Evolutionary conservation across 2,888 invertebrate species (phyloP), one percentile per base, ranked within the genome.

Genomic region (Drosophila flavopinicola): DNA sequence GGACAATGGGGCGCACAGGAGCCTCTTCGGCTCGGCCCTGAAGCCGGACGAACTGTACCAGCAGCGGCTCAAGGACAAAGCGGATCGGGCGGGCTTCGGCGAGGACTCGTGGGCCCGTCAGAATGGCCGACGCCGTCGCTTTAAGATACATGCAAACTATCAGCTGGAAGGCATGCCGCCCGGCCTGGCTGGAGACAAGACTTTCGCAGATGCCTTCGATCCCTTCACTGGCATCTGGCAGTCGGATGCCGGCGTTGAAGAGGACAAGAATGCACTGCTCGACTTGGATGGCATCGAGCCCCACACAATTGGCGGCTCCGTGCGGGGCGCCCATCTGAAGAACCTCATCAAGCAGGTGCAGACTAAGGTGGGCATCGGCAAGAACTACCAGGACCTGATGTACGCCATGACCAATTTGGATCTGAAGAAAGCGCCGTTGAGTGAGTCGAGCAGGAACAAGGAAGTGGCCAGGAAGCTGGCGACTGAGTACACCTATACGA

Each of bases 101-200:
- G n/a, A 23, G 1, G 35, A 51, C 9, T 77, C 68, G 0, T 1
- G 23, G 2, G 77, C 74, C 0, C 9, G 30, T 0, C 25, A 27
- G 7, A 59, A 67, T 7, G 73, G 77, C 1, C 30, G 9, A 0
- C 11, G 67, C 2, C 60, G 67, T 9, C 67, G 67, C n/a, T 49
- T 6, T 3, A 6, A 10, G 4, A 3, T 33, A 1, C 7, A 29
- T 1, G 38, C 29, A 10, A 42, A 32, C 1, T 48, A 32, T 11
- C 9, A 3, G 4, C 24, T 23, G 0, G 11, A 24, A 7, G 35
- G 20, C 1, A 7, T 10, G 0, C 15, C 4, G 1, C 9, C 10
- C 1, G 3, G 2, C 3, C 6, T 6, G 6, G 6, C 15, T 15
- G 0, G 10, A 3, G n/a, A 17, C 0, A 37, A 17, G 0, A 37